Evolutionary conservation across 2,888 invertebrate species (phyloP), one percentile per base, ranked within the genome.

Genomic region (Drosophila melanosoma): DNA sequence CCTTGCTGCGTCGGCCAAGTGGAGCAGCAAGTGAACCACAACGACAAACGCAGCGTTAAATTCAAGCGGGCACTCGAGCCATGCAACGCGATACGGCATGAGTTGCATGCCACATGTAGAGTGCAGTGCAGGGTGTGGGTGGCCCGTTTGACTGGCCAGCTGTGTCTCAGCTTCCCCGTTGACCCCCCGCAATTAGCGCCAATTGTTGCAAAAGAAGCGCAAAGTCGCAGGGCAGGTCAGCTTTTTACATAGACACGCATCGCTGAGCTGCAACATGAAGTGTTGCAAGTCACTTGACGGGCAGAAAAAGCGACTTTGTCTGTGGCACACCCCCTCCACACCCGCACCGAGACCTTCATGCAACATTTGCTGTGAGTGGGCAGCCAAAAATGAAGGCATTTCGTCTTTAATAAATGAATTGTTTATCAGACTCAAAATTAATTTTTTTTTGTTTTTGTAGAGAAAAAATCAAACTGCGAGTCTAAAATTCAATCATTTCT

Each of bases 1-100:
- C 33, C 53, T 35, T 48, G 35, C 32, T 49, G 38, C 29, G 10
- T 45, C 8, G 23, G 35, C 61, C 69, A 70, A 74, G 60, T 77
- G 58, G 68, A 64, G 76, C 54, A 63, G 89, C 83, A 86, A 83
- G 81, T 88, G 83, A 83, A 86, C 83, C 86, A 67, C 69, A 59
- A 69, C 80, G 79, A 74, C 70, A 74, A 73, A 68, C 72, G 54
- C 66, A 69, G 81, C 76, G 63, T 60, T 57, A 69, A 72, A 81
- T 70, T 69, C 69, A 63, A 71, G 60, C 64, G 63, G 35, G 69
- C 80, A 70, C 60, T 82, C 82, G 56, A 74, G 83, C 81, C 69
- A 54, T 67, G 72, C 72, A 69, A 69, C 23, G 64, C 63, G 81
- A 83, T 72, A 72, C 60, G 83, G 67, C 33, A 36, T 42, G 54